Evolutionary conservation across 2,113 vertebrate species (phyloP).

Genomic region (Ifrita kowaldi): DNA sequence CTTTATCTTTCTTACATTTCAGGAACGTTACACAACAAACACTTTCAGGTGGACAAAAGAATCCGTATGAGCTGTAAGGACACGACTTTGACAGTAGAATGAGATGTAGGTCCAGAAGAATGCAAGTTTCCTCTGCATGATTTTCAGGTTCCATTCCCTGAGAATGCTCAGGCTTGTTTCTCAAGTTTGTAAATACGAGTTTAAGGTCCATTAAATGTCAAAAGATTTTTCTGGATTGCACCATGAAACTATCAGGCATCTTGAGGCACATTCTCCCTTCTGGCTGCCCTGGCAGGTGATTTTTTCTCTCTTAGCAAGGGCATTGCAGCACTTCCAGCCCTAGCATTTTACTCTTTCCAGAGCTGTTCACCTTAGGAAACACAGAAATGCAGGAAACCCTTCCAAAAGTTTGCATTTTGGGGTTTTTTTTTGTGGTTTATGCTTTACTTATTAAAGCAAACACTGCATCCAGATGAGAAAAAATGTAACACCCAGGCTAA

Average conservation of each 20-base stretch:
- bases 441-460: background rate
- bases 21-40: background rate
- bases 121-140: background rate
- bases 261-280: background rate
- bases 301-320: background rate
- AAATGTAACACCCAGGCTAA: background rate
- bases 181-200: background rate
- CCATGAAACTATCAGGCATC: background rate
- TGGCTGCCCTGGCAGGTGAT: background rate
- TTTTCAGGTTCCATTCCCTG: background rate
- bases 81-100: background rate
- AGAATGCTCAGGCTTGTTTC: background rate
- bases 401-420: background rate
- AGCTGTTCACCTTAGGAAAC: background rate
- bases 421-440: background rate
- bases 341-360: background rate
- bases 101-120: background rate
- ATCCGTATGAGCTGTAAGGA: fast-evolving
- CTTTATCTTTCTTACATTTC: background rate
- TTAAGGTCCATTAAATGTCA: background rate
- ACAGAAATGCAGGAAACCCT: background rate
- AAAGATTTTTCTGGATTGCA: background rate
- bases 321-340: background rate
- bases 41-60: background rate
- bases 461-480: background rate